Percentiles rank a stretch among this genome's conserved stretches.
These are phyloP conservation scores for Tuta absoluta DNA, from an alignment of 2,888 invertebrate species.

Conservation along the genomic window DNA sequence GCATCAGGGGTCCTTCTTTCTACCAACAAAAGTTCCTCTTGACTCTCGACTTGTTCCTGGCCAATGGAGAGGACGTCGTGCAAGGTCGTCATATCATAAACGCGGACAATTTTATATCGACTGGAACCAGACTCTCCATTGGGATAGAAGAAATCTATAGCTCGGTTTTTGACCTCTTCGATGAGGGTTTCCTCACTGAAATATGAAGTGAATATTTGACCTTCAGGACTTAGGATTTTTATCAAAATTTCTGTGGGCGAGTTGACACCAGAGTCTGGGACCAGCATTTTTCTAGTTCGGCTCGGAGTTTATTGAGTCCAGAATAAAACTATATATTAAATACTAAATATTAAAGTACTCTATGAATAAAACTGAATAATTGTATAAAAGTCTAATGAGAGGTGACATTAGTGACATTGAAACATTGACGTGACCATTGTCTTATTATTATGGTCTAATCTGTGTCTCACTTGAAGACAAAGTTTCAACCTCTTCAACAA, in stretches of 20 bases:
- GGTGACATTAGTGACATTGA: no score
- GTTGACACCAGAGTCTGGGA: constrained; percentile 57
- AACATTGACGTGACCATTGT: no score
- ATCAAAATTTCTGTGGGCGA: constrained; percentile 55
- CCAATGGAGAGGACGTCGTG: constrained; percentile 67
- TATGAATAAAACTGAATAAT: no score
- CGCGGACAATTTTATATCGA: constrained; percentile 67
- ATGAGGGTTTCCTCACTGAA: constrained; percentile 67
- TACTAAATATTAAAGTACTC: no score
- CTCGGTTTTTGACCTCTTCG: constrained; percentile 68
- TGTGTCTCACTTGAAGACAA: no score
- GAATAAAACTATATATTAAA: no score
- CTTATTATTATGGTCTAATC: no score
- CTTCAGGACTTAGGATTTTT: constrained; percentile 70
- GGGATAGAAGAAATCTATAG: constrained; percentile 69
- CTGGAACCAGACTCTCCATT: constrained; percentile 62
- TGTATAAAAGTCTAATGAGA: no score
- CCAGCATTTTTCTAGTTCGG: constrained; percentile 51
- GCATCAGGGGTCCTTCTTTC: constrained; percentile 67
- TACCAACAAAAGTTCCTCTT: constrained; percentile 66
- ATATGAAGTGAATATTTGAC: constrained; percentile 58
- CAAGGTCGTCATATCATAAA: constrained; percentile 61
- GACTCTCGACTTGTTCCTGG: constrained; percentile 64
- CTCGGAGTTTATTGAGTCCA: no score
- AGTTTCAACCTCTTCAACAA: no score